phyloP scores from a whole-genome alignment of 1,140 invertebrate species.

The Pogonus chalceus region DNA sequence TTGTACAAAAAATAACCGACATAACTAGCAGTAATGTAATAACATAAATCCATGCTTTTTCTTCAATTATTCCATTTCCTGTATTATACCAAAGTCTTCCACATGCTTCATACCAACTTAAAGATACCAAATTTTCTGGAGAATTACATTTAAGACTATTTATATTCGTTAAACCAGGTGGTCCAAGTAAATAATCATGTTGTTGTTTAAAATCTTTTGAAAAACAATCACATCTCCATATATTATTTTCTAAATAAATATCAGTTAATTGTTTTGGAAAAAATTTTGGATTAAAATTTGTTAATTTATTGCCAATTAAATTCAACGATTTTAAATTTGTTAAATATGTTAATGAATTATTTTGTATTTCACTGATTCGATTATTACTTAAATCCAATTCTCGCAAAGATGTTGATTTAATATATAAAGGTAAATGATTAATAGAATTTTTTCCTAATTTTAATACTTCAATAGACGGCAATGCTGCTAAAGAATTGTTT shows the following conservation, averaged over 20 bases:
- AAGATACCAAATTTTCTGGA: constrained; percentile 46
- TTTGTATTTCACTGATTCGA: constrained; percentile 15
- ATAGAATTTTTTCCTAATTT: neutral
- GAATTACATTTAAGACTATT: constrained; percentile 45
- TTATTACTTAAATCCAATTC: neutral
- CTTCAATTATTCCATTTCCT: constrained; percentile 27
- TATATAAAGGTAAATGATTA: neutral
- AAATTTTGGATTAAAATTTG: neutral
- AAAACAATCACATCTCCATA: constrained; percentile 59
- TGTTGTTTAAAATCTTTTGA: constrained; percentile 40
- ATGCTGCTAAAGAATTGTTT: neutral
- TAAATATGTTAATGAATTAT: constrained; percentile 22
- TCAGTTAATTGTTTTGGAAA: neutral
- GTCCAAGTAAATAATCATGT: constrained; percentile 47
- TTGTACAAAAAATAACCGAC: constrained; percentile 36
- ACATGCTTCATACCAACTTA: constrained; percentile 55
- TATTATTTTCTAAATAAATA: constrained; percentile 51
- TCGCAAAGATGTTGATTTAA: neutral
- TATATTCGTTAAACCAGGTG: constrained; percentile 46
- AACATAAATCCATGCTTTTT: constrained; percentile 51
- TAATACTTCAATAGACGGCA: neutral
- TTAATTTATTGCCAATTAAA: constrained; percentile 18
- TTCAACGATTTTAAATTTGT: constrained; percentile 23
- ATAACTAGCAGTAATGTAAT: constrained; percentile 43
- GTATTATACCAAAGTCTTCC: constrained; percentile 44